These are phyloP conservation scores for Aselliscus stoliczkanus DNA, from an alignment of 2,797 vertebrate species.

Conservation along the genomic window DNA sequence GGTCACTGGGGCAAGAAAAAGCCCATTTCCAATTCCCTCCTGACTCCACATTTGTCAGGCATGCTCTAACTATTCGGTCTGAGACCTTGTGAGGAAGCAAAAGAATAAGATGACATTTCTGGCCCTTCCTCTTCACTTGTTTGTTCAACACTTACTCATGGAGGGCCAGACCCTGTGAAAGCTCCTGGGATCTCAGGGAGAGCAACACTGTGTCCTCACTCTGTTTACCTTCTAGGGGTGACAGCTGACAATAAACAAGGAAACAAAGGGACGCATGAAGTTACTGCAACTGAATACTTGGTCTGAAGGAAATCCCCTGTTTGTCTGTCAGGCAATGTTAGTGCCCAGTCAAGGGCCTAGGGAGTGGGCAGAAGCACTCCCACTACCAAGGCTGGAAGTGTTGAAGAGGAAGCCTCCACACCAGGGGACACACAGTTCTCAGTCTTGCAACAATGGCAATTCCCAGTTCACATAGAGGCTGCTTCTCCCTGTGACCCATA, in stretches of 20 bases:
- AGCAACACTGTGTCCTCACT: neutral
- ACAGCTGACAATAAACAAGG: neutral
- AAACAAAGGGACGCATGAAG: neutral
- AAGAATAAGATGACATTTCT: neutral
- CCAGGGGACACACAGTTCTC: accelerated
- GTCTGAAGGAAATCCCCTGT: neutral
- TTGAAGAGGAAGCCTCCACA: neutral
- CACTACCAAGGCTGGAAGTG: neutral
- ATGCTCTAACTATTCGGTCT: neutral
- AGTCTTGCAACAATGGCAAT: neutral
- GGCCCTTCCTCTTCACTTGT: neutral
- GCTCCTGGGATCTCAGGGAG: neutral
- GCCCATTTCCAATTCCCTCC: neutral
- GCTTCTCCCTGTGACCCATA: neutral
- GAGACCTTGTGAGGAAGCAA: neutral
- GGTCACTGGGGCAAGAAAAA: slow-evolving; percentile 1
- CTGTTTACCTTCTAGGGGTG: neutral
- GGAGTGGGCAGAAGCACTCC: neutral
- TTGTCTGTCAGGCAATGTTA: neutral
- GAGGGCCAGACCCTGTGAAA: accelerated
- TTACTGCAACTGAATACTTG: accelerated
- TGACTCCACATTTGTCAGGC: neutral
- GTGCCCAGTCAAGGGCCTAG: neutral
- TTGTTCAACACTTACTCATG: neutral
- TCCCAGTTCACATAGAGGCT: neutral